phyloP scores from a whole-genome alignment of 2,797 vertebrate genomes.

The Steatocranus sp. region DNA sequence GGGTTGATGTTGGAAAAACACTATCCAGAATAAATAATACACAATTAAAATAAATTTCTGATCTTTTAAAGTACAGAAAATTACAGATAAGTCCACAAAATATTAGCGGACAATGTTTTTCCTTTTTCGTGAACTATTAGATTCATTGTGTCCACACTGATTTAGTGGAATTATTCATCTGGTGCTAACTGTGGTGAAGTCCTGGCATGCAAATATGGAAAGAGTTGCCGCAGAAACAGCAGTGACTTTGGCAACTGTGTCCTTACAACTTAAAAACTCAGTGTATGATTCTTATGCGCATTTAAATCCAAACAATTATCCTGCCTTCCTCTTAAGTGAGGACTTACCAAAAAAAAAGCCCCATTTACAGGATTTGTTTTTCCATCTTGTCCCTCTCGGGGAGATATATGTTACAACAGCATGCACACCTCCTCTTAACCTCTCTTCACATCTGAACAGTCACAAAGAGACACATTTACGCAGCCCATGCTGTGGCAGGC shows the following conservation, averaged over 20 bases:
- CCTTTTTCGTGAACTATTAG: not conserved
- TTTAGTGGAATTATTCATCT: not conserved
- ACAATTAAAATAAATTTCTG: too few species aligned
- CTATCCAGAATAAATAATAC: not conserved
- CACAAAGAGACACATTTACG: slow-evolving; percentile 56
- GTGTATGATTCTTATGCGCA: not conserved
- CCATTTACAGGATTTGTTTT: not conserved
- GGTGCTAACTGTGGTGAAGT: accelerated
- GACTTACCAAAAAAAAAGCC: not conserved
- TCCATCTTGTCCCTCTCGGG: not conserved
- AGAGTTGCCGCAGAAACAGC: not conserved
- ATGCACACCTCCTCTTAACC: slow-evolving; percentile 5
- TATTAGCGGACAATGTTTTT: not conserved
- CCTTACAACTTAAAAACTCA: not conserved
- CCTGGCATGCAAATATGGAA: not conserved
- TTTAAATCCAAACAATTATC: not conserved
- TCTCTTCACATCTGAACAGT: slow-evolving; percentile 14
- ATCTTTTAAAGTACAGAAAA: not conserved
- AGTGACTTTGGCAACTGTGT: not conserved
- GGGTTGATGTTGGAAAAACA: not conserved
- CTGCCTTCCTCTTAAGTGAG: not conserved
- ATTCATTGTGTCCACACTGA: too few species aligned
- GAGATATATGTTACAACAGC: not conserved
- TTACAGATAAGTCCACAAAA: not conserved
- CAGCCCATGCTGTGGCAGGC: slow-evolving; percentile 10